Evolutionary conservation across 2,888 invertebrate species (phyloP), one percentile per base, ranked within the genome.

Genomic region (Hololepta plana): DNA sequence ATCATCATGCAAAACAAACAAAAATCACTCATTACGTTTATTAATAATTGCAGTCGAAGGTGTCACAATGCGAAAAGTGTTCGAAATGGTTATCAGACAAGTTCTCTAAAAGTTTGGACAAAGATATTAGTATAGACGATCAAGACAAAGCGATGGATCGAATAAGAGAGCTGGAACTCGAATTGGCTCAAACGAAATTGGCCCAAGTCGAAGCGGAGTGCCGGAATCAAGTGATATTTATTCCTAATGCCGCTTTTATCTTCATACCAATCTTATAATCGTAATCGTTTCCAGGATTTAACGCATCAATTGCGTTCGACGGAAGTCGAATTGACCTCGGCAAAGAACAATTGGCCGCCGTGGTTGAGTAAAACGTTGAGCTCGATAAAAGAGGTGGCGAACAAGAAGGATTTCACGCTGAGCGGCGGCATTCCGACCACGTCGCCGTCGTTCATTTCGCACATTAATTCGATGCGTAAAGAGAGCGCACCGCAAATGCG

Each of bases 131-230:
- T n/a, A n/a, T 30, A 27, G 38, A 38, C 23, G 48, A 57, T 1
- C 60, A 64, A 31, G 42, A 42, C 12, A 50, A 63, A 20, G 60
- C 71, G 2, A 56, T 68, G 37, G 68, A 72, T 42, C 66, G 80
- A 35, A 74, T 90, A 26, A 64, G 88, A 3, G 91, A 90, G 49
- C 57, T 98, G 10, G 98, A 98, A 52, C 60, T 95, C 31, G 95
- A 98, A 46, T 58, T 98, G 38, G 98, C 96, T 3, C 87, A 91
- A 51, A 90, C 95, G 1, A 98, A 98, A 54, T 60, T 98, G 37
- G 91, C 90, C 1, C 79, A 95, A 37, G 98, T 96, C 4, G 93
- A 98, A 57, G 85, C 91, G 2, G 87, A 95, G 58, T 95, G 95
- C 59, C 73, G 77, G 47, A 91, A 88, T 55, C 93, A 93, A 67